phyloP scores from a whole-genome alignment of 2,113 vertebrate genomes.

The Pao palembangensis region DNA sequence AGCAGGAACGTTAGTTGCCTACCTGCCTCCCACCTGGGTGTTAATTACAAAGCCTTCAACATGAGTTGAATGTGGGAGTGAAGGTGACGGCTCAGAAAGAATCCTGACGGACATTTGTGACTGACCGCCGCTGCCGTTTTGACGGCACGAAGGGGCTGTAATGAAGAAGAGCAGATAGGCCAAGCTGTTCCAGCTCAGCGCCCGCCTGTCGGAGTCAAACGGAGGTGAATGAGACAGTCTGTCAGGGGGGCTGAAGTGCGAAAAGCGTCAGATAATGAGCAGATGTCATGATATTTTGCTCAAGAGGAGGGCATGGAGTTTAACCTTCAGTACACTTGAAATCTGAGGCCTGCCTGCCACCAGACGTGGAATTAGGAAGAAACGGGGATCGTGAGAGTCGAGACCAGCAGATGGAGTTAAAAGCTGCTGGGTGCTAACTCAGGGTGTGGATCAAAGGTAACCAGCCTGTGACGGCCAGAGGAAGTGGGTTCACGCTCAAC shows the following conservation, averaged over 20 bases:
- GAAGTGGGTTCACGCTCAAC: not conserved
- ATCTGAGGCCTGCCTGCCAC: conserved; percentile 12
- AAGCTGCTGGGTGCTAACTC: conserved; percentile 31
- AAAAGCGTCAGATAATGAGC: conserved; percentile 60
- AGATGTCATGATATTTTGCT: conserved; percentile 67
- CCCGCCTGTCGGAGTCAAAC: conserved; percentile 47
- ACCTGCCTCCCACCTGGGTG: conserved; percentile 64
- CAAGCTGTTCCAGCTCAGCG: conserved; percentile 42
- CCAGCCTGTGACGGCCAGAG: not conserved
- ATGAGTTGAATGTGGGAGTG: not conserved
- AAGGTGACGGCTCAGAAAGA: conserved; percentile 29
- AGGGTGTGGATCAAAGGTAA: not conserved
- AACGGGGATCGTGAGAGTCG: conserved; percentile 7
- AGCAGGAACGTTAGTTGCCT: conserved; percentile 30
- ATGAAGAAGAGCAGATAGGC: conserved; percentile 25
- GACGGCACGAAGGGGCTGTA: not conserved
- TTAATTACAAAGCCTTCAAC: conserved; percentile 69
- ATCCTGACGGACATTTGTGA: conserved; percentile 22
- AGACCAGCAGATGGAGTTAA: conserved; percentile 38
- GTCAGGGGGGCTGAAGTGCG: conserved; percentile 44
- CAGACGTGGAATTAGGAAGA: conserved; percentile 19
- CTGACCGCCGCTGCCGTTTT: conserved; percentile 19
- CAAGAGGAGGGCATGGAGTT: conserved; percentile 47
- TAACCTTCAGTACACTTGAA: conserved; percentile 44
- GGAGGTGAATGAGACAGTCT: conserved; percentile 63